Percentiles rank a stretch among this genome's conserved stretches.
Evolutionary conservation across 2,113 vertebrate genomes (phyloP).

Genomic region (Sander vitreus): DNA sequence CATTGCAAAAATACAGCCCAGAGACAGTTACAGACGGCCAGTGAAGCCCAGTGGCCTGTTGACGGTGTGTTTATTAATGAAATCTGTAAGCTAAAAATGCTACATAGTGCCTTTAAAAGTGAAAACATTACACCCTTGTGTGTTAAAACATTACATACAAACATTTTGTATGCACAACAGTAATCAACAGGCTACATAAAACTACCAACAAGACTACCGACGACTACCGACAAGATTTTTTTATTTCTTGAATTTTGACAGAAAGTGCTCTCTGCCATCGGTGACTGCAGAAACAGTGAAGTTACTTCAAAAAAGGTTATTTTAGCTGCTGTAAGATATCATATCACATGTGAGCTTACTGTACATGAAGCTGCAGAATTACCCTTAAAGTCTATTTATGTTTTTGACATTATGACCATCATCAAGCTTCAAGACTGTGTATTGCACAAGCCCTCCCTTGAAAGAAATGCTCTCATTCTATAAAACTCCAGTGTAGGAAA

Average conservation of each 20-base stretch:
- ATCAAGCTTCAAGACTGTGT: background rate
- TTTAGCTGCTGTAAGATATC: background rate
- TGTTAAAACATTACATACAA: too few relatives aligned
- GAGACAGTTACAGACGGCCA: background rate
- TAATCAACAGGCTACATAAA: background rate
- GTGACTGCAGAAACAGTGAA: background rate
- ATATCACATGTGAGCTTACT: background rate
- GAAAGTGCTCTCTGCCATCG: background rate
- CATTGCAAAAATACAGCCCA: background rate
- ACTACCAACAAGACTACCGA: background rate
- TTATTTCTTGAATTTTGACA: background rate
- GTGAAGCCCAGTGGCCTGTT: background rate
- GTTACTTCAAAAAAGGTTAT: background rate
- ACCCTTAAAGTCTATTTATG: background rate
- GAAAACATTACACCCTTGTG: background rate
- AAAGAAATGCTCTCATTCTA: background rate
- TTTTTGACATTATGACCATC: background rate
- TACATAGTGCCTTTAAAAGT: background rate
- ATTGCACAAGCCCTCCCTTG: background rate
- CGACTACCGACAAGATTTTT: too few relatives aligned
- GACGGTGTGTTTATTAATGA: background rate
- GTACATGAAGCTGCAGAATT: background rate
- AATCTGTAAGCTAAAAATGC: background rate
- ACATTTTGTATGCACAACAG: background rate
- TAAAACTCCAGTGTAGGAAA: background rate